Conservation (phyloP, 2,888 invertebrate genomes). For the Meta bourneti region DNA sequence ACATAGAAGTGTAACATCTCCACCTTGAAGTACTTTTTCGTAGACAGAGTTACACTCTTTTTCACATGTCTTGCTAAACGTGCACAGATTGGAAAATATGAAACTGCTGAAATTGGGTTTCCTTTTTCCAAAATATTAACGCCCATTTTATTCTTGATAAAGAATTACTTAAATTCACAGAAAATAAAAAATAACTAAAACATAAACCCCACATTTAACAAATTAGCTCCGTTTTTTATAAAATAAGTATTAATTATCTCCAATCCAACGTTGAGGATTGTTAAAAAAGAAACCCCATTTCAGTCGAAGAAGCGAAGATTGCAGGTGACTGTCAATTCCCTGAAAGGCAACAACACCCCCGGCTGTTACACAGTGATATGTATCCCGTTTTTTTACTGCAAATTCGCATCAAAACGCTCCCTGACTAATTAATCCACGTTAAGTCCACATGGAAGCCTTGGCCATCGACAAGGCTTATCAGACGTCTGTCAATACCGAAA, state of each 20-base stretch:
- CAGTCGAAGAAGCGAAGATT: neutral
- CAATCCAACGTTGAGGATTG: neutral
- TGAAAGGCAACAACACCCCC: constrained; percentile 19
- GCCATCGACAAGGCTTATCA: constrained; percentile 35
- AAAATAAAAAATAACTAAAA: neutral
- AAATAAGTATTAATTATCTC: neutral
- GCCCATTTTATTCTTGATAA: too few relatives aligned
- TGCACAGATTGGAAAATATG: too few relatives aligned
- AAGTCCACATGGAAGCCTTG: constrained; percentile 6
- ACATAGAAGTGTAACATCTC: too few relatives aligned
- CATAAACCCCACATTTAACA: neutral
- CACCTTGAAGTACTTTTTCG: too few relatives aligned
- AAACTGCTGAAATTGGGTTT: too few relatives aligned
- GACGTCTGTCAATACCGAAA: constrained; percentile 19
- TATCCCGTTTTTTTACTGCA: neutral
- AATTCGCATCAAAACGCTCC: constrained; percentile 12
- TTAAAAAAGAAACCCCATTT: neutral
- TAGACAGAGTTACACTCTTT: too few relatives aligned
- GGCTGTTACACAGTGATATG: constrained; percentile 23
- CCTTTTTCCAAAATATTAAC: too few relatives aligned
- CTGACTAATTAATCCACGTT: constrained; percentile 38
- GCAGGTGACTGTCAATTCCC: neutral
- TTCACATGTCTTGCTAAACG: too few relatives aligned
- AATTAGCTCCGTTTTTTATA: neutral
- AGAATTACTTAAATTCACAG: too few relatives aligned